Evolutionary conservation across 2,888 invertebrate species (phyloP).

Genomic region (Pseudococcus jackbeardsleyi): DNA sequence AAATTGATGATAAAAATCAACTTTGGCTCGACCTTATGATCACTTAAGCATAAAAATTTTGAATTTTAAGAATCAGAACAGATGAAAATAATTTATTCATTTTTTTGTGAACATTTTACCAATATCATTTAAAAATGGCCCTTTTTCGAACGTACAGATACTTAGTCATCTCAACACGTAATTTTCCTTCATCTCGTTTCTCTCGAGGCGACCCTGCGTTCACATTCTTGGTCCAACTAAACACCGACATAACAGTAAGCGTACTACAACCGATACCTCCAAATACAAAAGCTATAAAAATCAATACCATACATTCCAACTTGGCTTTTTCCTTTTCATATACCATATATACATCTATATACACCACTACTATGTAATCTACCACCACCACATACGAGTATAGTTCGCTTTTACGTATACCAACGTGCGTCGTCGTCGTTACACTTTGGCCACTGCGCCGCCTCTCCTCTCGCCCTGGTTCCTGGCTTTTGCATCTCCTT

Average conservation of each 20-base stretch:
- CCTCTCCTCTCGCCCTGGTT: neutral
- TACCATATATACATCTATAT: neutral
- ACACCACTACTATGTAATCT: neutral
- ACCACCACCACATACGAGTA: neutral
- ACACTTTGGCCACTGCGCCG: constrained; percentile 2
- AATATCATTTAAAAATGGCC: too few relatives aligned
- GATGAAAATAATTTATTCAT: too few relatives aligned
- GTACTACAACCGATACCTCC: constrained; percentile 24
- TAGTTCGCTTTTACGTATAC: neutral
- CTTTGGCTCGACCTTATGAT: too few relatives aligned
- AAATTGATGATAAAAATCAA: too few relatives aligned
- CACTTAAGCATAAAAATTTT: too few relatives aligned
- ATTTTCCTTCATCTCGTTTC: neutral
- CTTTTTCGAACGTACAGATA: too few relatives aligned
- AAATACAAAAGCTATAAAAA: constrained; percentile 40
- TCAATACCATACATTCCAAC: constrained; percentile 37
- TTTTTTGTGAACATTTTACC: too few relatives aligned
- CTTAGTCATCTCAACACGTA: neutral
- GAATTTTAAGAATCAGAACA: too few relatives aligned
- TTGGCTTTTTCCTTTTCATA: constrained; percentile 36
- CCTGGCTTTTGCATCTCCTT: neutral
- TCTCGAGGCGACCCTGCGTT: neutral
- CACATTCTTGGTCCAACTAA: neutral
- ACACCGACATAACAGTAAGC: neutral
- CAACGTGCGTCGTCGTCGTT: constrained; percentile 16